A percentile compares a stretch with the other conserved stretches of the same genome.
Conservation (phyloP, 2,113 vertebrate genomes). For the Seriola aureovittata region DNA sequence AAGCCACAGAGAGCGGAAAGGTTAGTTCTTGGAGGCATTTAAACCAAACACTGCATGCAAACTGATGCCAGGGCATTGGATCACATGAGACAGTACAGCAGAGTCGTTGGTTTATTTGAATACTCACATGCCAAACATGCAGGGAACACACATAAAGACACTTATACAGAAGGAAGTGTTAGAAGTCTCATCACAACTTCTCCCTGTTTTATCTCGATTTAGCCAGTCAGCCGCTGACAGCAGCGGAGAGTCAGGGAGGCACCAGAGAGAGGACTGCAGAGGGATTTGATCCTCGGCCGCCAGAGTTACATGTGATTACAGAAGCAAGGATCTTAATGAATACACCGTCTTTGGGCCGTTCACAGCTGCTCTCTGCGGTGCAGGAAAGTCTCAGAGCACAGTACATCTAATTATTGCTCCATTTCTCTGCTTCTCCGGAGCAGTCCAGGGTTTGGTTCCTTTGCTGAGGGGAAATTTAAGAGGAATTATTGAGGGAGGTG, state of each 20-base stretch:
- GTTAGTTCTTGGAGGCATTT: constrained; percentile 41
- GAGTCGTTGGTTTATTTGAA: constrained; percentile 43
- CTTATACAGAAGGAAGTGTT: constrained; percentile 9
- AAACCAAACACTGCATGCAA: constrained; percentile 36
- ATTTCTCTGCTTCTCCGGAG: constrained; percentile 43
- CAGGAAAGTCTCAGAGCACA: constrained; percentile 42
- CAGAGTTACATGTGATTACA: constrained; percentile 62
- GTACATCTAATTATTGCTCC: constrained; percentile 65
- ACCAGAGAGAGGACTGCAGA: constrained; percentile 33
- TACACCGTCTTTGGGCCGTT: constrained; percentile 52
- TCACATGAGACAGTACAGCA: constrained; percentile 34
- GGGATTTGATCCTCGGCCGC: constrained; percentile 55
- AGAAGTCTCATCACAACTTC: constrained; percentile 28
- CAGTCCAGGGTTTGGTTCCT: constrained; percentile 38
- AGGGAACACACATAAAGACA: constrained; percentile 16
- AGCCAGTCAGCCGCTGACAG: constrained; percentile 16
- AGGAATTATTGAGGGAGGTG: constrained; percentile 51
- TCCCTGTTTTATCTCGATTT: constrained; percentile 50
- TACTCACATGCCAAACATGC: constrained; percentile 16
- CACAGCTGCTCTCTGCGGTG: constrained; percentile 39
- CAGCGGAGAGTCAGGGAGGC: constrained; percentile 26
- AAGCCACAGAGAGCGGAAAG: constrained; percentile 14
- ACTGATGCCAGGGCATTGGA: constrained; percentile 11
- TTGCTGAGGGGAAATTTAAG: constrained; percentile 53
- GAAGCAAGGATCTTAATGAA: constrained; percentile 61